A percentile compares a stretch with the other conserved stretches of the same genome.
Conservation (phyloP, 2,113 vertebrate genomes). For the Ptilorrhoa leucosticta region DNA sequence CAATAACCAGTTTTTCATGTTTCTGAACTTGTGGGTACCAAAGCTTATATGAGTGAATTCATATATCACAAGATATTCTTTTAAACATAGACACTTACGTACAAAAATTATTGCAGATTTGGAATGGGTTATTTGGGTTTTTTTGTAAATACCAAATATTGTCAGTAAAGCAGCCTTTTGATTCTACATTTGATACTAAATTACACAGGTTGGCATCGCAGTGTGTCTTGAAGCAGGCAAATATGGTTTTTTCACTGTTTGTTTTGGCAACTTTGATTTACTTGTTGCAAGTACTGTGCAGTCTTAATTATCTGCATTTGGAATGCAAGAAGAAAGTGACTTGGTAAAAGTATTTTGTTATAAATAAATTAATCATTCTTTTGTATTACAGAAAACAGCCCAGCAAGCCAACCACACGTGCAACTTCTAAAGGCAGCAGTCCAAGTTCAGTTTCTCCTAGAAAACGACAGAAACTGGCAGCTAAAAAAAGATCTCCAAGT, state of each 20-base stretch:
- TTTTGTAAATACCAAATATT: neutral
- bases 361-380: neutral
- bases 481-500: conserved; percentile 53
- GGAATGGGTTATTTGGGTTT: neutral
- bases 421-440: conserved; percentile 71
- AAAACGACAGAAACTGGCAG: conserved; percentile 57
- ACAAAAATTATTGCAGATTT: neutral
- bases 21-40: neutral
- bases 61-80: neutral
- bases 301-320: neutral
- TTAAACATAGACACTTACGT: neutral
- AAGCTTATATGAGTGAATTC: neutral
- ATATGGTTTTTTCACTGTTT: accelerated
- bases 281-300: neutral
- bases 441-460: conserved; percentile 63
- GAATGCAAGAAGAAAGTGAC: neutral
- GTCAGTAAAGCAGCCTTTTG: neutral
- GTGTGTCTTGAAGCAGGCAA: neutral
- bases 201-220: neutral
- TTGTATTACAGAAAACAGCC: conserved; percentile 71
- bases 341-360: neutral
- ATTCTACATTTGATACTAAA: neutral
- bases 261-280: neutral
- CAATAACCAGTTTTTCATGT: neutral
- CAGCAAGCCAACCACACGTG: conserved; percentile 74